Evolutionary conservation across 2,888 invertebrate species (phyloP).

Genomic region (Ormia ochracea): DNA sequence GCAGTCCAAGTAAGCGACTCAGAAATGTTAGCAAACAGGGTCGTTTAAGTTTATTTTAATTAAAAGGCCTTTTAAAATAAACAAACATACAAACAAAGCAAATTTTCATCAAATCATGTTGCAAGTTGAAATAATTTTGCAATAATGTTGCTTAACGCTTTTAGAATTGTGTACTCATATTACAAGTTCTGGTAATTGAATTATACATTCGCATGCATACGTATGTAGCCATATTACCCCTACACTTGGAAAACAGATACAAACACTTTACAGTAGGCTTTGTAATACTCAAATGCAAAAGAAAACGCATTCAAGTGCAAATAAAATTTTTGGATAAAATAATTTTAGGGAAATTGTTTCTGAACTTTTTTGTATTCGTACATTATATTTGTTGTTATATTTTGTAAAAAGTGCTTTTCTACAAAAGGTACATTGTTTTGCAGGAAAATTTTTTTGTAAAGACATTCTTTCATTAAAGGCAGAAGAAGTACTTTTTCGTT

Average conservation of each 20-base stretch:
- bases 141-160: constrained; percentile 7
- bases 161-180: constrained; percentile 23
- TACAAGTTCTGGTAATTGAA: constrained; percentile 56
- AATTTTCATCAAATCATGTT: constrained; percentile 24
- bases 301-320: too few species aligned
- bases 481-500: too few species aligned
- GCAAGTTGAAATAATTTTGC: constrained; percentile 24
- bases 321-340: too few species aligned
- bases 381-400: too few species aligned
- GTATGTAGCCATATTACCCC: background rate
- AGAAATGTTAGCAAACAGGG: constrained; percentile 32
- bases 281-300: too few species aligned
- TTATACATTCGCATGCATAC: background rate
- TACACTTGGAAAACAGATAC: background rate
- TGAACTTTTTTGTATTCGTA: too few species aligned
- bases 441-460: too few species aligned
- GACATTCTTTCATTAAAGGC: too few species aligned
- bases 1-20: background rate
- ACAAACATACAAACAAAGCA: constrained; percentile 26
- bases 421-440: background rate
- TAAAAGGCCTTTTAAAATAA: constrained; percentile 43
- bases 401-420: background rate
- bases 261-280: background rate
- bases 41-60: constrained; percentile 43
- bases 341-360: too few species aligned